These are phyloP conservation scores for Dasyprocta punctata DNA, from an alignment of 2,113 vertebrate species.

Conservation along the genomic window DNA sequence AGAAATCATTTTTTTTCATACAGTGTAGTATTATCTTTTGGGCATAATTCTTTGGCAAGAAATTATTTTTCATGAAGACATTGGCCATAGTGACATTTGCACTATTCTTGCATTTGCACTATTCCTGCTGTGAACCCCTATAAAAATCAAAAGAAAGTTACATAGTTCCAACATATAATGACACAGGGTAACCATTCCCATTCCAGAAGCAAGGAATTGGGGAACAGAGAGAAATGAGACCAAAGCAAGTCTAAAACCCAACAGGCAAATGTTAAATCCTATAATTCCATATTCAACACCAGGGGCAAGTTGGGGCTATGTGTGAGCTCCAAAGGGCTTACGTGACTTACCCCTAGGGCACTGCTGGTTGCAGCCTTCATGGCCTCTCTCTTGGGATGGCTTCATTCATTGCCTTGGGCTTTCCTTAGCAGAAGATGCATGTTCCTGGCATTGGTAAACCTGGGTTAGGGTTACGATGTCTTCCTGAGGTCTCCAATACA, in stretches of 20 bases:
- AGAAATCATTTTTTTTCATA: neutral
- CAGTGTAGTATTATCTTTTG: neutral
- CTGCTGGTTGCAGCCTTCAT: neutral
- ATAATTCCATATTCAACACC: neutral
- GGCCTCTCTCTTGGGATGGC: neutral
- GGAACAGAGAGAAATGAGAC: neutral
- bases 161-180: neutral
- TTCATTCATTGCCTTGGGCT: neutral
- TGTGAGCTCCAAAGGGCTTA: neutral
- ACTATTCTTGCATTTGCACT: constrained; percentile 32
- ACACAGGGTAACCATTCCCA: neutral
- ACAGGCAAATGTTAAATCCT: neutral
- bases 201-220: neutral
- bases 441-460: neutral
- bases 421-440: neutral
- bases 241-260: neutral
- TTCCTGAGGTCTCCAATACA: neutral
- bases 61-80: neutral
- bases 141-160: neutral
- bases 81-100: neutral
- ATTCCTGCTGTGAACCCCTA: neutral
- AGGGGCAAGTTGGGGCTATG: neutral
- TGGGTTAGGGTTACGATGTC: neutral
- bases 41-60: neutral
- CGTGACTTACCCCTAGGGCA: neutral